These are phyloP conservation scores for Drosophila hydei DNA, from an alignment of 1,140 invertebrate genomes.

Conservation along the genomic window DNA sequence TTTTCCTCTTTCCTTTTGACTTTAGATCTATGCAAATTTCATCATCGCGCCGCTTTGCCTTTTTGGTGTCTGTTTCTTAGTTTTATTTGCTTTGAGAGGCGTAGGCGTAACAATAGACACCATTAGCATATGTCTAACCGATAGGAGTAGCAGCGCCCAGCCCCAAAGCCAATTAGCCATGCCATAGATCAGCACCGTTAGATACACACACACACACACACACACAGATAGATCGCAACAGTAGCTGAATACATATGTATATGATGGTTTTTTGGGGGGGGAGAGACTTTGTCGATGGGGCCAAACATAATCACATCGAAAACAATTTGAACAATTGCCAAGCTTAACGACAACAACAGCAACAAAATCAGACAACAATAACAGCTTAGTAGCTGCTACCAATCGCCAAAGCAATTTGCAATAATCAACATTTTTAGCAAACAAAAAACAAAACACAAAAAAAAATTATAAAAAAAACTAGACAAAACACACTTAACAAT, in stretches of 20 bases:
- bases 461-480: slow-evolving; percentile 27
- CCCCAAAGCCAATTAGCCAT: slow-evolving; percentile 71
- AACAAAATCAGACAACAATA: slow-evolving; percentile 41
- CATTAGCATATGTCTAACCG: slow-evolving; percentile 62
- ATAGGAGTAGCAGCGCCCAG: slow-evolving; percentile 26
- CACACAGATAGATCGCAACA: slow-evolving; percentile 34
- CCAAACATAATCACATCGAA: slow-evolving; percentile 49
- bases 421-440: slow-evolving; percentile 74
- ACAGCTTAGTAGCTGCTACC: slow-evolving; percentile 81
- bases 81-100: slow-evolving; percentile 32
- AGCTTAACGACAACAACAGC: slow-evolving; percentile 55
- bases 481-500: slow-evolving; percentile 22
- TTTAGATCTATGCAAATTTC: slow-evolving; percentile 37
- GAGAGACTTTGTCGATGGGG: slow-evolving; percentile 20
- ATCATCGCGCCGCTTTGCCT: slow-evolving; percentile 2
- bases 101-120: slow-evolving; percentile 77
- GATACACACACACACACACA: slow-evolving; percentile 32
- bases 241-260: slow-evolving; percentile 2
- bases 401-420: slow-evolving; percentile 82
- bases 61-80: not conserved
- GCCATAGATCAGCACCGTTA: slow-evolving; percentile 71
- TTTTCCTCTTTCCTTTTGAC: slow-evolving; percentile 5
- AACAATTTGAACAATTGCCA: slow-evolving; percentile 77
- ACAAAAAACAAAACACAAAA: slow-evolving; percentile 53
- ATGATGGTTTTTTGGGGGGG: not conserved